Conservation (phyloP, 2,888 invertebrate genomes). For the Drosophila lutescens region DNA sequence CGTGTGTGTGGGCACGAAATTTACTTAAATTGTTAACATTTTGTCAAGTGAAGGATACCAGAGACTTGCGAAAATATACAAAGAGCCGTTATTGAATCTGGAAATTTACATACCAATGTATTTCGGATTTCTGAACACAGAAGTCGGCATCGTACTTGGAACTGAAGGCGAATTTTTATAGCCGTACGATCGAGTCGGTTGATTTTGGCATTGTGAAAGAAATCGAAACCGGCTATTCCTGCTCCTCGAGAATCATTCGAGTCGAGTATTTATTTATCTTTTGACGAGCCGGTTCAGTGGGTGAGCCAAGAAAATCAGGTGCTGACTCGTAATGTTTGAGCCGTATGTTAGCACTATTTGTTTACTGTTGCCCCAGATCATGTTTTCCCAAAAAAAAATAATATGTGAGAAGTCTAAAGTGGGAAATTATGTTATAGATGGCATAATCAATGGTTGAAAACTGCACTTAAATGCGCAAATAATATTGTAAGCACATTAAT, state of each 20-base stretch:
- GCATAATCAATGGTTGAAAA: no score
- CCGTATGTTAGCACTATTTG: neutral
- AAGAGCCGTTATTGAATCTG: conserved; percentile 59
- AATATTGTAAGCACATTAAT: no score
- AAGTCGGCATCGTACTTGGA: conserved; percentile 42
- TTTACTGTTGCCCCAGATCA: conserved; percentile 11
- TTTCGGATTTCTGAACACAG: conserved; percentile 15
- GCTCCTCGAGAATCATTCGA: conserved; percentile 59
- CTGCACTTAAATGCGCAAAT: no score
- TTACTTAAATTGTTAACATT: conserved; percentile 49
- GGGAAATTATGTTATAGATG: no score
- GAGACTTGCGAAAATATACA: conserved; percentile 48
- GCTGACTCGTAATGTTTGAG: neutral
- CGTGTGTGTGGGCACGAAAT: conserved; percentile 11
- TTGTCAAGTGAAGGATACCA: conserved; percentile 56
- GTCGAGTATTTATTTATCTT: conserved; percentile 16
- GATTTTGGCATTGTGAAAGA: conserved; percentile 48
- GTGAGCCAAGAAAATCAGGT: conserved; percentile 17
- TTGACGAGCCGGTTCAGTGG: conserved; percentile 38
- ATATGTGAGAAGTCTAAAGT: no score
- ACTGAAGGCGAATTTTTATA: conserved; percentile 42
- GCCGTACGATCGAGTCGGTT: conserved; percentile 22
- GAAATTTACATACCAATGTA: conserved; percentile 38
- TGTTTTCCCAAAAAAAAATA: neutral
- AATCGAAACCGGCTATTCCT: conserved; percentile 60